These are phyloP conservation scores for Anoncus sp. DNA, from an alignment of 2,888 invertebrate genomes.

Conservation along the genomic window DNA sequence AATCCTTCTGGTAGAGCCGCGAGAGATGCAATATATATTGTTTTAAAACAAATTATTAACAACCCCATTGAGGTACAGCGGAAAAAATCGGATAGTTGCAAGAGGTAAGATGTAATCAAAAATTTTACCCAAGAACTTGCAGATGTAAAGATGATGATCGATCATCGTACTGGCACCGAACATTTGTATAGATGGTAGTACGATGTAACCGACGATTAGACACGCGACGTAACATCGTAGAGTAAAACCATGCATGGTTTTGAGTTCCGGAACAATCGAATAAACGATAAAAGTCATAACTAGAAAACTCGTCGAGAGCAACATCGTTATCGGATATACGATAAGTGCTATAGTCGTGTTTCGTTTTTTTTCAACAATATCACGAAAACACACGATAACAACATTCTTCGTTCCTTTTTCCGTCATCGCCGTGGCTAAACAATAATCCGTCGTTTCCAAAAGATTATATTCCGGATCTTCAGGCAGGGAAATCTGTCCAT, in stretches of 20 bases:
- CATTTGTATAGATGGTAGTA: conserved; percentile 70
- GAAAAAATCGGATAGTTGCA: too few relatives aligned
- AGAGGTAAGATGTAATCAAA: too few relatives aligned
- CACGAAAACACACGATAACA: conserved; percentile 67
- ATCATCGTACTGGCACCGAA: conserved; percentile 51
- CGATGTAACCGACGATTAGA: conserved; percentile 74
- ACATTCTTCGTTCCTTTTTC: conserved; percentile 53
- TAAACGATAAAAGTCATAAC: conserved; percentile 76
- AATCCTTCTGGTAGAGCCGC: too few relatives aligned
- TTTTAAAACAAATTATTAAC: too few relatives aligned
- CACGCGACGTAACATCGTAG: conserved; percentile 74
- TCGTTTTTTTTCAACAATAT: neutral
- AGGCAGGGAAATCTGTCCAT: conserved; percentile 68
- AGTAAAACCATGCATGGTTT: conserved; percentile 77
- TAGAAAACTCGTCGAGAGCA: conserved; percentile 74
- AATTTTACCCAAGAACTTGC: conserved; percentile 69
- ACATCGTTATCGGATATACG: conserved; percentile 67
- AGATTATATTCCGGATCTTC: conserved; percentile 40
- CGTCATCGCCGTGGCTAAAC: conserved; percentile 65
- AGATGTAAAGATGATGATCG: conserved; percentile 49
- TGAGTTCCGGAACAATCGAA: conserved; percentile 74
- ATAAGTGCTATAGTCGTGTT: conserved; percentile 47
- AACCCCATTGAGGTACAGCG: too few relatives aligned
- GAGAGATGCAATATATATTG: too few relatives aligned
- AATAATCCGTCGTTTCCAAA: conserved; percentile 66